Conservation (phyloP, 2,113 vertebrate genomes). For the cattle (Bos taurus) region ARS-UCD2.0 NC_037330.1:34086501-34087000, state of each 20-base stretch:
- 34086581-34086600: background rate
- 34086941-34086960: background rate
- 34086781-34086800: background rate
- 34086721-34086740: background rate
- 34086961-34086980: background rate
- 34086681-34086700: background rate
- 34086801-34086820: background rate
- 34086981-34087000: too few relatives aligned
- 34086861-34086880: background rate
- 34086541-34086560: background rate
- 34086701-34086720: background rate
- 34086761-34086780: background rate
- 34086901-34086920: background rate
- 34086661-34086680: background rate
- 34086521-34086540: background rate
- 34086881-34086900: background rate
- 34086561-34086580: background rate
- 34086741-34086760: background rate
- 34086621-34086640: background rate
- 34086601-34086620: background rate
- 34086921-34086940: background rate
- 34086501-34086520: background rate
- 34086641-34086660: background rate
- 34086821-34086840: background rate
- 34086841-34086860: background rate